Conservation (phyloP, 2,888 invertebrate species). For the Drosophila recens region DNA sequence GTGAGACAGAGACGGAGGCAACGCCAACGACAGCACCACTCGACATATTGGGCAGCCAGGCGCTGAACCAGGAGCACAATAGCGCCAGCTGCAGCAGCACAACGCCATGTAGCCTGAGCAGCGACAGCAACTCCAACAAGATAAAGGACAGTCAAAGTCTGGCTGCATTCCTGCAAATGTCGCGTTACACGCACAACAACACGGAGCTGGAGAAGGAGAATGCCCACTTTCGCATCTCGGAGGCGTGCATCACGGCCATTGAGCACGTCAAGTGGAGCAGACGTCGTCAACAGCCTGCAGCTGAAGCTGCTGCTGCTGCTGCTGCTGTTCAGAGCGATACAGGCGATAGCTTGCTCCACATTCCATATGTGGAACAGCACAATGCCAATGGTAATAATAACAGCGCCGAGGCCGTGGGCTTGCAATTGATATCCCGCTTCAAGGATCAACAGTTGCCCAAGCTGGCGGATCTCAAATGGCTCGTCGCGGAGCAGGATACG, state of each 20-base stretch:
- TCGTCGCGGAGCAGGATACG: constrained; percentile 91
- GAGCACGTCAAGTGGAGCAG: constrained; percentile 90
- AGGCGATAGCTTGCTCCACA: constrained; percentile 23
- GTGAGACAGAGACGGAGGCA: constrained; percentile 9
- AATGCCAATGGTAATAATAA: constrained; percentile 85
- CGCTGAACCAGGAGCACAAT: neutral
- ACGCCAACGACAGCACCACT: constrained; percentile 41
- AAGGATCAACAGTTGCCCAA: constrained; percentile 91
- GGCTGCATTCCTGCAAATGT: constrained; percentile 90
- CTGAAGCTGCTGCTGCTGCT: neutral
- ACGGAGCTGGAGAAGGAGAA: constrained; percentile 94
- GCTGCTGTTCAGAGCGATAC: constrained; percentile 4
- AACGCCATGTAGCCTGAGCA: constrained; percentile 51
- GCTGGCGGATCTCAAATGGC: constrained; percentile 92
- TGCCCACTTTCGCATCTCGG: constrained; percentile 93
- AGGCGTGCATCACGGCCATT: constrained; percentile 93
- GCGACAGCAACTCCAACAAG: constrained; percentile 62
- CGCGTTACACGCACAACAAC: constrained; percentile 89
- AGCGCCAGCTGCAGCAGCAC: constrained; percentile 32
- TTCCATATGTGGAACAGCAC: constrained; percentile 76
- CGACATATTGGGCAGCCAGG: constrained; percentile 45
- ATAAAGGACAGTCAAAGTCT: constrained; percentile 88
- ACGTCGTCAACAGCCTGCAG: constrained; percentile 41
- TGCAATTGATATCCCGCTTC: constrained; percentile 91
- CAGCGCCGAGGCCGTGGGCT: constrained; percentile 92